Evolutionary conservation across 1,140 invertebrate genomes (phyloP).

Genomic region (Lasaia peninsularis): DNA sequence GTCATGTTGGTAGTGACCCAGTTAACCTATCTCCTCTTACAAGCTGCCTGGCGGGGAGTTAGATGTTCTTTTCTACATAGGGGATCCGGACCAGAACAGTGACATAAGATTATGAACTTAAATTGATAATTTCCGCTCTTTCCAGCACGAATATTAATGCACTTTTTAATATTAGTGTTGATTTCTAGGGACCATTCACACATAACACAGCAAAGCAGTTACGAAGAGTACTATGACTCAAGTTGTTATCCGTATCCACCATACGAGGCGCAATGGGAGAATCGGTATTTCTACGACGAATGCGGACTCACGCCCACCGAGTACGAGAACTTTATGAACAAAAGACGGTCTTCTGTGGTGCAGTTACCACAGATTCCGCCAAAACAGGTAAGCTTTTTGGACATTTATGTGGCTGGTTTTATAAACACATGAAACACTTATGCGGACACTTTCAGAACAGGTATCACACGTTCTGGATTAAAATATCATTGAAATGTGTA

Average conservation of each 20-base stretch:
- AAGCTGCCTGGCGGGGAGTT: too few species aligned
- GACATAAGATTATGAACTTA: too few species aligned
- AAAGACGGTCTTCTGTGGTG: constrained; percentile 73
- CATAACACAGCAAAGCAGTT: constrained; percentile 68
- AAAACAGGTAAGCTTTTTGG: constrained; percentile 49
- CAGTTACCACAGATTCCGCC: constrained; percentile 70
- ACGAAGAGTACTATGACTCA: constrained; percentile 79
- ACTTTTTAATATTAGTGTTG: neutral
- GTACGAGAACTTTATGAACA: constrained; percentile 67
- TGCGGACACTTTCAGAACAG: too few species aligned
- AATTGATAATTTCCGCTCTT: too few species aligned
- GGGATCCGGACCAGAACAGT: too few species aligned
- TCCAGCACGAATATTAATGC: neutral
- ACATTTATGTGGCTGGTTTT: too few species aligned
- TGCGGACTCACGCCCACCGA: constrained; percentile 62
- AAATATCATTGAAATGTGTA: too few species aligned
- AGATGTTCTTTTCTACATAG: too few species aligned
- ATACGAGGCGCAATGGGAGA: constrained; percentile 84
- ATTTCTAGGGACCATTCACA: constrained; percentile 67
- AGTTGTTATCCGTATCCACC: constrained; percentile 74
- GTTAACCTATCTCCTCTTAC: too few species aligned
- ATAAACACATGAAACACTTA: too few species aligned
- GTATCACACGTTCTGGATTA: too few species aligned
- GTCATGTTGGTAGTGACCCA: too few species aligned
- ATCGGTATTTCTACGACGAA: constrained; percentile 69